Percentiles rank a stretch among this genome's conserved stretches.
Conservation (phyloP, 1,140 invertebrate species). For the Panagrolaimus sp. region DNA sequence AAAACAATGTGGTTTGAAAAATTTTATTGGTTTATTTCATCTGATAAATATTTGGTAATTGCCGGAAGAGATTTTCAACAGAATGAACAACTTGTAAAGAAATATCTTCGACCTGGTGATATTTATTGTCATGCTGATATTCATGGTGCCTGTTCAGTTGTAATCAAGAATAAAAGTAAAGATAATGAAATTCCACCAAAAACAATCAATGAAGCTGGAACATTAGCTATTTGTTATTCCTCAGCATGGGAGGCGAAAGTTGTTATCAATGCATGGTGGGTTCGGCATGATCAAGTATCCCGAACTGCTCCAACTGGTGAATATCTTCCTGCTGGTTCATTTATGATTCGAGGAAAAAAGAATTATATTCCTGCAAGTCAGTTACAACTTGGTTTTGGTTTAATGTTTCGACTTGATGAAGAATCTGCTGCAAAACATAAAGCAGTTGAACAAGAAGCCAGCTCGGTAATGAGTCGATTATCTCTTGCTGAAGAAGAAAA, state of each 20-base stretch:
- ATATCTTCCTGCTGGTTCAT: constrained; percentile 87
- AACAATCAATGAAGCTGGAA: constrained; percentile 89
- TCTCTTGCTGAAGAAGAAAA: constrained; percentile 53
- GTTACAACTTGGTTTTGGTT: constrained; percentile 84
- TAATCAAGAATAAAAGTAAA: constrained; percentile 79
- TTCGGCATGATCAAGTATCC: constrained; percentile 84
- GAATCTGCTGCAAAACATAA: constrained; percentile 59
- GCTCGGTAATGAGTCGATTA: background rate
- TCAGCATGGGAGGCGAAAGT: constrained; percentile 95
- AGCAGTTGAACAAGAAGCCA: constrained; percentile 29
- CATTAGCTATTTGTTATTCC: constrained; percentile 92
- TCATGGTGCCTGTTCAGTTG: constrained; percentile 79
- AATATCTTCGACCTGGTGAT: constrained; percentile 78
- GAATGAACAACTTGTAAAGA: constrained; percentile 92
- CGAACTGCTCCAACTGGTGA: constrained; percentile 95
- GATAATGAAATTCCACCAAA: constrained; percentile 70
- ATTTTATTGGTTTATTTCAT: constrained; percentile 97
- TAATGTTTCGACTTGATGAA: constrained; percentile 74
- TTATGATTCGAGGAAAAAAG: constrained; percentile 97
- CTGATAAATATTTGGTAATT: constrained; percentile 92
- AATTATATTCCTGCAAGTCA: constrained; percentile 87
- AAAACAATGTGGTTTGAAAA: constrained; percentile 83
- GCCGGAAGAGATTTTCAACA: constrained; percentile 93
- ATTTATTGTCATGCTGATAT: constrained; percentile 85
- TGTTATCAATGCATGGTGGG: constrained; percentile 91